Evolutionary conservation across 1,140 invertebrate species (phyloP), one percentile per base, ranked within the genome.

Genomic region (Gonioctena quinquepunctata): DNA sequence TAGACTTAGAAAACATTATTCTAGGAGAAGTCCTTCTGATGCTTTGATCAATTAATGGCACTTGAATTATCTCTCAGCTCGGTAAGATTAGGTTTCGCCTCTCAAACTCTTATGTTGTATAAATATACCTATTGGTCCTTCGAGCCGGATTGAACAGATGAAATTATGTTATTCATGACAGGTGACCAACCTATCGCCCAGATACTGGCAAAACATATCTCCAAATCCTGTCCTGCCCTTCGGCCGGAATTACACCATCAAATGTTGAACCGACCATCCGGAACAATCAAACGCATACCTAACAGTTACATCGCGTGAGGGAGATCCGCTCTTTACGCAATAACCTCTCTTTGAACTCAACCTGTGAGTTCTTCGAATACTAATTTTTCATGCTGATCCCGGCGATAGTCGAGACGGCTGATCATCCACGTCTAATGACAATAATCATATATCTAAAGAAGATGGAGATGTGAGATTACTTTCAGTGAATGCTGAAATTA

Each of bases 161-260:
- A n/a, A n/a, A n/a, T n/a, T n/a, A n/a, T n/a, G n/a, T n/a, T n/a
- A n/a, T n/a, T n/a, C n/a, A n/a, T n/a, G n/a, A n/a, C n/a, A n/a
- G n/a, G n/a, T n/a, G n/a, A n/a, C n/a, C n/a, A n/a, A n/a, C n/a
- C n/a, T n/a, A n/a, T n/a, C n/a, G n/a, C n/a, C n/a, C n/a, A n/a
- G n/a, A n/a, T n/a, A n/a, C n/a, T n/a, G n/a, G n/a, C n/a, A n/a
- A n/a, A n/a, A n/a, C n/a, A n/a, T n/a, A n/a, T n/a, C n/a, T n/a
- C n/a, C n/a, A n/a, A n/a, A n/a, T n/a, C 57, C 66, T 23, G 7
- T 25, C 50, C 60, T 68, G 57, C 50, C n/a, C 26, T 69, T 63
- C 52, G 27, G 75, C 76, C 74, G 76, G 76, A 77, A 74, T 69
- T 71, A 70, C 76, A 70, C 70, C 75, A 70, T 73, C 63, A 75